Conservation (phyloP, 2,888 invertebrate genomes). For the Ectemnius cavifrons region DNA sequence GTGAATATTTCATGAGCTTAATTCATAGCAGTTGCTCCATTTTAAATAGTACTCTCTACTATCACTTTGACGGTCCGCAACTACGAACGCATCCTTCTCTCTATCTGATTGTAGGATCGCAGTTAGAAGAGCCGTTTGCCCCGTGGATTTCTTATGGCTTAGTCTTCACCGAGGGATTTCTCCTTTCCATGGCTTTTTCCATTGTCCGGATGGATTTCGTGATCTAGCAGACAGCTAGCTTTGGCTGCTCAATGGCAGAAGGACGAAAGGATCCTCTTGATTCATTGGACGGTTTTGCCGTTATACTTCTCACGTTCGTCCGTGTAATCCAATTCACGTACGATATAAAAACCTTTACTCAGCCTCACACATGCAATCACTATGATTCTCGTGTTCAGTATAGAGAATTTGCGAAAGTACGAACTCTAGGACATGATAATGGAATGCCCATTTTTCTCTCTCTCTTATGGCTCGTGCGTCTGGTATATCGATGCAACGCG, state of each 20-base stretch:
- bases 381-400: too few species aligned
- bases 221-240: neutral
- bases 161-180: conserved; percentile 16
- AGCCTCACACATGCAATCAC: too few species aligned
- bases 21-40: neutral
- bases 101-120: too few species aligned
- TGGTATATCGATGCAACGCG: conserved; percentile 22
- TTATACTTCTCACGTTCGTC: neutral
- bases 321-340: conserved; percentile 15
- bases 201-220: conserved; percentile 8
- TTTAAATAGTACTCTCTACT: neutral
- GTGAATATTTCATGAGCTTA: conserved; percentile 4
- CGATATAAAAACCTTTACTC: too few species aligned
- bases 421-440: too few species aligned
- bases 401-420: too few species aligned
- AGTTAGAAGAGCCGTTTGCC: conserved; percentile 1
- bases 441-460: too few species aligned
- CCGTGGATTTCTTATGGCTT: conserved; percentile 17
- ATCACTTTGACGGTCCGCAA: neutral
- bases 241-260: neutral
- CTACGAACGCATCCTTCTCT: too few species aligned
- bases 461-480: neutral
- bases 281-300: neutral
- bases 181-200: conserved; percentile 24
- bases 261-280: neutral